phyloP scores from a whole-genome alignment of 1,140 invertebrate genomes.

The Hermatobates lingyangjiaoensis region DNA sequence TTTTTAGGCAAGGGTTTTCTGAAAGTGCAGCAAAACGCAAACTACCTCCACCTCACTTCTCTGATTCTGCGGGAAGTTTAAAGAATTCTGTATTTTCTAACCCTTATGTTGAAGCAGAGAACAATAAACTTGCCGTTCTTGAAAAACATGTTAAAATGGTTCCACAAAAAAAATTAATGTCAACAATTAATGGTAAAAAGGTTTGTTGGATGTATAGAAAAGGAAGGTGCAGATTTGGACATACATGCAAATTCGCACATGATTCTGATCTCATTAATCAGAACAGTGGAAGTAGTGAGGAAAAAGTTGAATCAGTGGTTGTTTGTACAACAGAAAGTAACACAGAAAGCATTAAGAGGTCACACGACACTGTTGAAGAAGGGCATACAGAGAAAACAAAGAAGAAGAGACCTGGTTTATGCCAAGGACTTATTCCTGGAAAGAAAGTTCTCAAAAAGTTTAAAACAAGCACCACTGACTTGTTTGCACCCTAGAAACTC shows the following conservation, averaged over 20 bases:
- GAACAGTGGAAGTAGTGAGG: background rate
- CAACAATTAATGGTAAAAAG: constrained; percentile 67
- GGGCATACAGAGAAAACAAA: constrained; percentile 35
- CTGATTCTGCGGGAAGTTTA: constrained; percentile 2
- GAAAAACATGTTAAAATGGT: constrained; percentile 92
- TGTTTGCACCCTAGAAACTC: background rate
- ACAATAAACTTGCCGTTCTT: constrained; percentile 63
- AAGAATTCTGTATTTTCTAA: constrained; percentile 65
- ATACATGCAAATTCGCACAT: constrained; percentile 82
- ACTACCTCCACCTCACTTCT: constrained; percentile 13
- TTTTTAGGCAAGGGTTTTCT: too few relatives aligned
- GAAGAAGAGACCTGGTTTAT: constrained; percentile 58
- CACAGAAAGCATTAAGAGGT: background rate
- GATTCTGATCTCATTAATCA: constrained; percentile 41
- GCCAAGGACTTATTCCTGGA: constrained; percentile 54
- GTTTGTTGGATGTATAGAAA: constrained; percentile 88
- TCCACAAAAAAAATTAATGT: constrained; percentile 37
- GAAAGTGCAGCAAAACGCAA: too few relatives aligned
- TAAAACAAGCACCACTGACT: constrained; percentile 27
- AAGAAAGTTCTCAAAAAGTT: constrained; percentile 71
- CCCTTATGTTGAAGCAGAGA: constrained; percentile 75
- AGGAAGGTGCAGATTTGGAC: constrained; percentile 74
- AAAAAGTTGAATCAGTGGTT: background rate
- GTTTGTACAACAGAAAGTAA: background rate
- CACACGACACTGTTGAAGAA: constrained; percentile 1